A percentile compares a stretch with the other conserved stretches of the same genome.
These are phyloP conservation scores for Cladopsammia gracilis DNA, from an alignment of 64 coral and sea anemone genomes.

Conservation along the genomic window DNA sequence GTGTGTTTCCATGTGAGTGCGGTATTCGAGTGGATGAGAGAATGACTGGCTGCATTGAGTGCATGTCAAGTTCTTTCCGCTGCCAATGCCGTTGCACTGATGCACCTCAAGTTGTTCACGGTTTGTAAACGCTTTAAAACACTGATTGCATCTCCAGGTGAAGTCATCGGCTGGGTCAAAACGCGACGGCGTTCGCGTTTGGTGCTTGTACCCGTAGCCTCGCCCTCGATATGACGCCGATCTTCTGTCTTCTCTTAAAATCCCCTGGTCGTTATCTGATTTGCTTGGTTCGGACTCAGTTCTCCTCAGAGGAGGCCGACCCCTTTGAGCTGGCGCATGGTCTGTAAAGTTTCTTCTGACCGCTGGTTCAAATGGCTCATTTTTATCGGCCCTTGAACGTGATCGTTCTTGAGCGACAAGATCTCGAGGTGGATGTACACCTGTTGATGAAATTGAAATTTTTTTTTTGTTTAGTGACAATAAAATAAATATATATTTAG, in stretches of 20 bases:
- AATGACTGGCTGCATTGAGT: slow-evolving; percentile 89
- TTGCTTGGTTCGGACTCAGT: slow-evolving; percentile 61
- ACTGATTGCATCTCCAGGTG: slow-evolving; percentile 94
- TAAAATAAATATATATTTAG: no score
- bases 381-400: slow-evolving; percentile 61
- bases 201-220: slow-evolving; percentile 55
- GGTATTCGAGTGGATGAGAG: slow-evolving; percentile 86
- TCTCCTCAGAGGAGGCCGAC: slow-evolving; percentile 82
- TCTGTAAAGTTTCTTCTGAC: slow-evolving; percentile 69
- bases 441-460: not conserved
- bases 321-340: slow-evolving; percentile 82
- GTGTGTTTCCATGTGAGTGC: slow-evolving; percentile 85
- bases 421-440: slow-evolving; percentile 92
- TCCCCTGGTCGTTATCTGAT: slow-evolving; percentile 57
- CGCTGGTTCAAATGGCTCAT: slow-evolving; percentile 43
- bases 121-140: slow-evolving; percentile 93
- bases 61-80: slow-evolving; percentile 84
- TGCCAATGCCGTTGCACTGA: slow-evolving; percentile 78
- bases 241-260: slow-evolving; percentile 73
- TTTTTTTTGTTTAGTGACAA: no score
- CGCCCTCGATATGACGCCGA: slow-evolving; percentile 74
- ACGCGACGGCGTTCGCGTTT: slow-evolving; percentile 22
- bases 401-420: slow-evolving; percentile 86
- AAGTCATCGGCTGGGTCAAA: slow-evolving; percentile 81
- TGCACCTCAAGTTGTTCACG: slow-evolving; percentile 91